A percentile compares a stretch with the other conserved stretches of the same genome.
phyloP scores from a whole-genome alignment of 1,140 invertebrate species.

The Luehdorfia chinensis region DNA sequence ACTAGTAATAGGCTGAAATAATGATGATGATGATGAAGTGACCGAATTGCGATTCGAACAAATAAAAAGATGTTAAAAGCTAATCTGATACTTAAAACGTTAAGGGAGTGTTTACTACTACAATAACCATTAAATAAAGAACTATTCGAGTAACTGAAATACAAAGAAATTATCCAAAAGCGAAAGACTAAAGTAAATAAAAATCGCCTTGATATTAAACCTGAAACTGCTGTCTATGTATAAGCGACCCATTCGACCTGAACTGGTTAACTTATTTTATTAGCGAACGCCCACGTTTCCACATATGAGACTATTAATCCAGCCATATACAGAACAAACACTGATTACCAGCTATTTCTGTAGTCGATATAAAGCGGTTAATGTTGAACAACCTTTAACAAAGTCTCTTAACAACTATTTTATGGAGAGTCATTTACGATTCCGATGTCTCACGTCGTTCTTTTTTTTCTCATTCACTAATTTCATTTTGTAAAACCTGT shows the following conservation, averaged over 20 bases:
- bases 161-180: constrained; percentile 11
- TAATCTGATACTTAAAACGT: not conserved
- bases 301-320: constrained; percentile 19
- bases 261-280: constrained; percentile 24
- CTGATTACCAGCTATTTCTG: constrained; percentile 11
- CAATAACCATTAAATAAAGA: not conserved
- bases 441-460: not conserved
- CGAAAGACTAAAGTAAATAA: constrained; percentile 6
- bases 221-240: constrained; percentile 10
- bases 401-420: constrained; percentile 1
- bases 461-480: too few species aligned
- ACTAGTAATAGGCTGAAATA: too few species aligned
- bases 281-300: constrained; percentile 26
- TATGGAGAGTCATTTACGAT: not conserved
- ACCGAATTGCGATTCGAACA: too few species aligned
- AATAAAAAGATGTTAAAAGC: too few species aligned
- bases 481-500: too few species aligned
- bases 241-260: constrained; percentile 12
- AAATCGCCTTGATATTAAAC: constrained; percentile 6
- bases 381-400: constrained; percentile 9
- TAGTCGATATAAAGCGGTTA: constrained; percentile 1
- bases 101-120: not conserved
- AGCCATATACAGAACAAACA: constrained; percentile 8
- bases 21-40: too few species aligned
- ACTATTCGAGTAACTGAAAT: not conserved